Conservation (phyloP, 1,140 invertebrate species). For the Drosophila teissieri region DNA sequence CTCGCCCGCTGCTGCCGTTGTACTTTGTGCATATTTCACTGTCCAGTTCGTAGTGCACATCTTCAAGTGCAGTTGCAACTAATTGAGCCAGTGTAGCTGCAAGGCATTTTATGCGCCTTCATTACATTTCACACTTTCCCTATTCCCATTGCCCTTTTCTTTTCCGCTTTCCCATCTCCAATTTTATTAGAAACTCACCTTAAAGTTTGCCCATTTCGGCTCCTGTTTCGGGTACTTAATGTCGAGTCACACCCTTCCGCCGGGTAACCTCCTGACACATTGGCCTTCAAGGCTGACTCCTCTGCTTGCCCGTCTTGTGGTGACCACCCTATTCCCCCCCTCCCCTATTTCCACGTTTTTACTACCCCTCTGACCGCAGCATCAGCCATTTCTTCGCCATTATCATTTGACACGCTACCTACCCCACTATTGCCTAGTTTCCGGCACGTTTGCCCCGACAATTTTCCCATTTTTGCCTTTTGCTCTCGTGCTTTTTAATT, state of each 20-base stretch:
- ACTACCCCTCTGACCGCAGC: background rate
- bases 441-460: constrained; percentile 65
- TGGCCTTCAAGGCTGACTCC: constrained; percentile 33
- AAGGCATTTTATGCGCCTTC: constrained; percentile 5
- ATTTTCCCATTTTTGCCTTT: constrained; percentile 67
- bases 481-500: constrained; percentile 74
- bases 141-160: background rate
- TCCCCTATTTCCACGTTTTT: too few species aligned
- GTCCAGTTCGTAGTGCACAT: background rate
- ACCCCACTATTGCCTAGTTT: constrained; percentile 59
- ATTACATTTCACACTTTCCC: constrained; percentile 13
- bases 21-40: constrained; percentile 1
- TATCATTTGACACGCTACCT: constrained; percentile 38
- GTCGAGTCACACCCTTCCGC: background rate
- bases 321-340: too few species aligned
- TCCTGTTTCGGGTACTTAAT: constrained; percentile 12
- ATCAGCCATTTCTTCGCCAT: constrained; percentile 43
- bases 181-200: constrained; percentile 25
- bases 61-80: constrained; percentile 5
- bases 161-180: background rate
- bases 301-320: background rate
- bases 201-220: constrained; percentile 11
- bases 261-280: constrained; percentile 55
- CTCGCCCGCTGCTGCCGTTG: background rate
- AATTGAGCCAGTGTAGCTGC: constrained; percentile 29